A percentile compares a stretch with the other conserved stretches of the same genome.
Evolutionary conservation across 1,140 invertebrate genomes (phyloP).

Genomic region (Laupala kohalensis): DNA sequence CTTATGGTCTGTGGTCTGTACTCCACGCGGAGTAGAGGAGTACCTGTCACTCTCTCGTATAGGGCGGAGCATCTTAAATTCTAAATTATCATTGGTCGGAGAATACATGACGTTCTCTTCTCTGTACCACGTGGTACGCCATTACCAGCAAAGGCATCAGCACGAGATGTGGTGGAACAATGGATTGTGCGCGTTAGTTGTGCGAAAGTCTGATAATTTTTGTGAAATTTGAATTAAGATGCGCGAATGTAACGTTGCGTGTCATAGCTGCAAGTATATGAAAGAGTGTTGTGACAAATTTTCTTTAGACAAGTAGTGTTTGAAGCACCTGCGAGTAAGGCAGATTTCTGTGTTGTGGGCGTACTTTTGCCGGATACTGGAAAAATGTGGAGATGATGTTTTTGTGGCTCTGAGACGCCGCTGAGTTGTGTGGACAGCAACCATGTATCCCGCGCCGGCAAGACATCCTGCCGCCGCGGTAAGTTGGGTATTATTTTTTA

Average conservation of each 20-base stretch:
- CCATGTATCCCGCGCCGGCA: constrained; percentile 25
- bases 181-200: constrained; percentile 17
- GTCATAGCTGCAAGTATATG: constrained; percentile 5
- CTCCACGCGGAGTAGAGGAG: constrained; percentile 16
- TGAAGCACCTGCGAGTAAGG: neutral
- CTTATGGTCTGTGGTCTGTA: constrained; percentile 8
- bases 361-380: constrained; percentile 11
- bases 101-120: constrained; percentile 14
- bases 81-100: constrained; percentile 9
- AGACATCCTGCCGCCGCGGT: constrained; percentile 26
- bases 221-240: constrained; percentile 16
- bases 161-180: constrained; percentile 15
- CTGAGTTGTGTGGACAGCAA: constrained; percentile 10
- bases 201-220: constrained; percentile 16
- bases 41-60: constrained; percentile 1
- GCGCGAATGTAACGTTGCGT: constrained; percentile 9
- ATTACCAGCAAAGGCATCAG: constrained; percentile 16
- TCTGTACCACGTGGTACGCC: constrained; percentile 17
- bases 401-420: constrained; percentile 8
- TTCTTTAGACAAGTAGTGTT: constrained; percentile 3
- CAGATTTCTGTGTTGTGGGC: constrained; percentile 3
- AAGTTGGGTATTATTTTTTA: constrained; percentile 2
- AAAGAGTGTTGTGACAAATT: constrained; percentile 5
- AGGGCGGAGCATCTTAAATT: constrained; percentile 9
- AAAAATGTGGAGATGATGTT: constrained; percentile 16